Evolutionary conservation across 2,797 vertebrate genomes (phyloP).

Genomic region (Cryptoprocta ferox): DNA sequence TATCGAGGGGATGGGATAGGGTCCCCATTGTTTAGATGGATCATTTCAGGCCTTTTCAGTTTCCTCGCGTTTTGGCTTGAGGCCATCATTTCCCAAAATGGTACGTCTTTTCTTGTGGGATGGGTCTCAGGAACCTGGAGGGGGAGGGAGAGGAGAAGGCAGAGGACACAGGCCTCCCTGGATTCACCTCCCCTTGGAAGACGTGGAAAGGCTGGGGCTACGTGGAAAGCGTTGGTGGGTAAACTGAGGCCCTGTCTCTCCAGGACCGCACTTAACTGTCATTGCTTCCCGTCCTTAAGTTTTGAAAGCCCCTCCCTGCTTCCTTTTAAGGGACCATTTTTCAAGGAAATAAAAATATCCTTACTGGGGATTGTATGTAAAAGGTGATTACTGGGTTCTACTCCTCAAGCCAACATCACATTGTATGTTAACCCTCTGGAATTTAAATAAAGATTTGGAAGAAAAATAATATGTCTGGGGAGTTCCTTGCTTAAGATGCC

Average conservation of each 20-base stretch:
- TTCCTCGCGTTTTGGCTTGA: not conserved
- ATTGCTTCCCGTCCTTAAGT: not conserved
- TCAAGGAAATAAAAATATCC: conserved; percentile 16
- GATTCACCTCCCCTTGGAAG: not conserved
- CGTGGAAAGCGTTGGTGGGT: fast-evolving
- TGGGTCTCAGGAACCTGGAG: no score
- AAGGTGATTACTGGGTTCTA: no score
- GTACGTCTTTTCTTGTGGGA: not conserved
- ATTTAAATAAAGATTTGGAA: no score
- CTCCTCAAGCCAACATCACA: no score
- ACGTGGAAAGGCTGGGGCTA: not conserved
- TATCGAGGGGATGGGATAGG: not conserved
- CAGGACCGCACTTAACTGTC: not conserved
- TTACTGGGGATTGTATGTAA: no score
- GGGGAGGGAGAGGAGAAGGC: not conserved
- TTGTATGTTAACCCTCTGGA: no score
- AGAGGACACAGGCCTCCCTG: not conserved
- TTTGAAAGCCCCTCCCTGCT: not conserved
- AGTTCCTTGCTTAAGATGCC: not conserved
- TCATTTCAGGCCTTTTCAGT: not conserved
- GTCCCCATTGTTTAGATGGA: not conserved
- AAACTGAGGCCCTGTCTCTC: not conserved
- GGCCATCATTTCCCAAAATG: not conserved
- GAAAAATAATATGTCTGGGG: no score
- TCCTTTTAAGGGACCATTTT: not conserved